Percentiles rank a stretch among this genome's conserved stretches.
These are phyloP conservation scores for Schizaphis graminum DNA, from an alignment of 2,888 invertebrate genomes.

Conservation along the genomic window DNA sequence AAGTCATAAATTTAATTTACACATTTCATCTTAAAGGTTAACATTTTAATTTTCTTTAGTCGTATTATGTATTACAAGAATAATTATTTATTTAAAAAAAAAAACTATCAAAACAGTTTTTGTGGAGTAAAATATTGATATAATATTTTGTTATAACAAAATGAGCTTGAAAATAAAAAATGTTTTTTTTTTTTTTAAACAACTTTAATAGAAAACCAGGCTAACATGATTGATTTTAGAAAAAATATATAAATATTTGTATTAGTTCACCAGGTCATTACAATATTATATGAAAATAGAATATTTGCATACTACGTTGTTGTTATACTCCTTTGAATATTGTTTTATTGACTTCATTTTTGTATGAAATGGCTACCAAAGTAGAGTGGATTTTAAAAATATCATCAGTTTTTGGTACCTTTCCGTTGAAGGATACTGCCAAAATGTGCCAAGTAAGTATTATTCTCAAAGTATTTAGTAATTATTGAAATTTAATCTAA, in stretches of 20 bases:
- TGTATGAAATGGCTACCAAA: slow-evolving; percentile 2
- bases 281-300: background rate
- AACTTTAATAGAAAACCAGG: background rate
- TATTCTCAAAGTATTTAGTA: background rate
- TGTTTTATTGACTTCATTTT: slow-evolving; percentile 20
- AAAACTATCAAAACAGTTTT: background rate
- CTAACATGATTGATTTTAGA: slow-evolving; percentile 3
- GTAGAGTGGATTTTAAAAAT: slow-evolving; percentile 43
- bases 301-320: background rate
- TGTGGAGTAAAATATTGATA: background rate
- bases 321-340: background rate
- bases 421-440: background rate
- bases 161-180: background rate
- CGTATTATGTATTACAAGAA: background rate
- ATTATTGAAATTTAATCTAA: background rate
- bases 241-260: slow-evolving; percentile 11
- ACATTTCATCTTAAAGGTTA: background rate
- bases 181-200: background rate
- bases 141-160: background rate
- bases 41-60: background rate
- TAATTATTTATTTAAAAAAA: slow-evolving; percentile 6
- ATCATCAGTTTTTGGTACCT: slow-evolving; percentile 51
- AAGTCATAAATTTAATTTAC: background rate
- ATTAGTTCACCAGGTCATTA: background rate
- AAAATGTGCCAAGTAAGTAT: slow-evolving; percentile 33